Conservation (phyloP, 53 echinoderm and acorn worm genomes). For the Echinarachnius parma region DNA sequence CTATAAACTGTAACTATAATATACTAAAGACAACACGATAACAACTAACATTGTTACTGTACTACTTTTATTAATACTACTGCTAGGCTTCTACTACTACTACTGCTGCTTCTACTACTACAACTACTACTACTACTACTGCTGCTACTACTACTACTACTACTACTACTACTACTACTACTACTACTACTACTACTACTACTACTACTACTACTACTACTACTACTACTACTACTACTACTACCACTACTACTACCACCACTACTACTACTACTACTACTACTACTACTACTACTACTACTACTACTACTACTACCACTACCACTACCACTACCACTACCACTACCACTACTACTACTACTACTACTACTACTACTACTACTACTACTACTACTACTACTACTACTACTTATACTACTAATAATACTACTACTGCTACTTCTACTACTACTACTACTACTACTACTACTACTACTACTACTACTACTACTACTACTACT, state of each 20-base stretch:
- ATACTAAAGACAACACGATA: too few species aligned
- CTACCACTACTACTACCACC: not conserved
- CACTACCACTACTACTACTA: not conserved
- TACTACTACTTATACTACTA: not conserved
- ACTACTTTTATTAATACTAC: not conserved
- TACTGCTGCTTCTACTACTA: not conserved
- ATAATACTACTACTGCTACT: not conserved
- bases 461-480: not conserved
- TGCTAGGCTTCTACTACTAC: not conserved
- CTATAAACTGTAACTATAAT: too few species aligned
- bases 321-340: not conserved
- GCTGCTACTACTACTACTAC: not conserved
- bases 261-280: not conserved
- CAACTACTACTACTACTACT: not conserved
- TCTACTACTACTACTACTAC: not conserved
- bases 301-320: not conserved
- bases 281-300: not conserved
- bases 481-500: not conserved
- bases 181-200: not conserved
- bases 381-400: not conserved
- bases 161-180: constrained; percentile 1
- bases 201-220: not conserved
- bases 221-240: not conserved
- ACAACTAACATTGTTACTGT: too few species aligned
- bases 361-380: not conserved